Evolutionary conservation across 2,113 vertebrate species (phyloP).

Genomic region (Trochalopteron elliotii): DNA sequence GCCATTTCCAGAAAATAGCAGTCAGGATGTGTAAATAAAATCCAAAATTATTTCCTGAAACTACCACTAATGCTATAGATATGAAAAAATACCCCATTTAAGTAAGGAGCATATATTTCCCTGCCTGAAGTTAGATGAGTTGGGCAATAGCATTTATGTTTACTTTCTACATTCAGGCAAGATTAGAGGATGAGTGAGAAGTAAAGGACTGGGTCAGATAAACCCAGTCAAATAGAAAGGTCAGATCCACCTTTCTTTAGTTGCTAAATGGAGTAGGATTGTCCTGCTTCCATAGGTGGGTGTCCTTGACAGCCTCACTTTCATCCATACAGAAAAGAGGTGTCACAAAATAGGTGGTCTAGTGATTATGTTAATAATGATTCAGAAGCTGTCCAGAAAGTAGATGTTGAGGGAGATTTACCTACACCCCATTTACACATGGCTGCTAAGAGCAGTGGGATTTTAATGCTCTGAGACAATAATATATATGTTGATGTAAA

Average conservation of each 20-base stretch:
- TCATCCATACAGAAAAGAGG: neutral
- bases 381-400: neutral
- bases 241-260: neutral
- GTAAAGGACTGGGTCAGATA: neutral
- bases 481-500: neutral
- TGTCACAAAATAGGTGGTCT: neutral
- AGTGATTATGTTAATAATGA: neutral
- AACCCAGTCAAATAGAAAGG: neutral
- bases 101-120: neutral
- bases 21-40: neutral
- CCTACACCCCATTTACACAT: accelerated
- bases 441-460: neutral
- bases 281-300: neutral
- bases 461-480: neutral
- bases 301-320: neutral
- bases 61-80: neutral
- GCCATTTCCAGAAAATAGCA: neutral
- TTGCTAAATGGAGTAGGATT: neutral
- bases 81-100: neutral
- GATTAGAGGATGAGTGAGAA: neutral
- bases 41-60: neutral
- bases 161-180: neutral
- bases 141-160: neutral
- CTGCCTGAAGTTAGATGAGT: neutral
- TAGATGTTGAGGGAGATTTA: neutral